Evolutionary conservation across 1,140 invertebrate genomes (phyloP).

Genomic region (Hyphantria cunea): DNA sequence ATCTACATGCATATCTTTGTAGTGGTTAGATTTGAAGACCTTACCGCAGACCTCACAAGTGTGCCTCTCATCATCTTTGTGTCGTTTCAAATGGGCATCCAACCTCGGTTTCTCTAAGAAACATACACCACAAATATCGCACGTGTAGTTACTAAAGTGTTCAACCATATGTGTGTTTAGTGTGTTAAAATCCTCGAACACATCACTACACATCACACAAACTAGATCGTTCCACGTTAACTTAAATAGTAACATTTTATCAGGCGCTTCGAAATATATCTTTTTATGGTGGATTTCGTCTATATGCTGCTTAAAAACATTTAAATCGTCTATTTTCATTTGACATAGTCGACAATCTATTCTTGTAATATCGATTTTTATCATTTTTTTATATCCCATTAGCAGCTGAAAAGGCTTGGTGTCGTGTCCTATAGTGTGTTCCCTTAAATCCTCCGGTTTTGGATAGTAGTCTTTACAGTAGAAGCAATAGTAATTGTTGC

Average conservation of each 20-base stretch:
- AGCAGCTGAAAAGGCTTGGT: conserved; percentile 69
- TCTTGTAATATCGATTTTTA: conserved; percentile 71
- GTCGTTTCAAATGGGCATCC: conserved; percentile 66
- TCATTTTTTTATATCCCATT: conserved; percentile 74
- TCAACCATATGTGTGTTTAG: conserved; percentile 73
- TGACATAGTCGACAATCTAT: conserved; percentile 70
- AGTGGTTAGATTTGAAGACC: conserved; percentile 73
- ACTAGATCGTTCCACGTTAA: conserved; percentile 73
- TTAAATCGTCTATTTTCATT: conserved; percentile 65
- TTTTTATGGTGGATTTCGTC: conserved; percentile 64
- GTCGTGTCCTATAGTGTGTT: conserved; percentile 67
- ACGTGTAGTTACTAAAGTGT: conserved; percentile 73
- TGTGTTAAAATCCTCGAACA: conserved; percentile 73
- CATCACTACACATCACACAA: conserved; percentile 71
- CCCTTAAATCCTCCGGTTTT: conserved; percentile 70
- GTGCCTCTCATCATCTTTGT: conserved; percentile 66
- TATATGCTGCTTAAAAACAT: conserved; percentile 66
- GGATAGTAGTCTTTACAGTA: conserved; percentile 75
- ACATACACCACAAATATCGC: conserved; percentile 71
- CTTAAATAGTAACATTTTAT: conserved; percentile 62
- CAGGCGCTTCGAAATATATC: conserved; percentile 69
- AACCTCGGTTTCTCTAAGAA: conserved; percentile 67
- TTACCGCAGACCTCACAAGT: conserved; percentile 74
- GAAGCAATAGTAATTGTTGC: conserved; percentile 77
- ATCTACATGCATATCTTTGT: conserved; percentile 74